Evolutionary conservation across 2,113 vertebrate genomes (phyloP), one percentile per base, ranked within the genome.

Genomic region (Silurus glanis): DNA sequence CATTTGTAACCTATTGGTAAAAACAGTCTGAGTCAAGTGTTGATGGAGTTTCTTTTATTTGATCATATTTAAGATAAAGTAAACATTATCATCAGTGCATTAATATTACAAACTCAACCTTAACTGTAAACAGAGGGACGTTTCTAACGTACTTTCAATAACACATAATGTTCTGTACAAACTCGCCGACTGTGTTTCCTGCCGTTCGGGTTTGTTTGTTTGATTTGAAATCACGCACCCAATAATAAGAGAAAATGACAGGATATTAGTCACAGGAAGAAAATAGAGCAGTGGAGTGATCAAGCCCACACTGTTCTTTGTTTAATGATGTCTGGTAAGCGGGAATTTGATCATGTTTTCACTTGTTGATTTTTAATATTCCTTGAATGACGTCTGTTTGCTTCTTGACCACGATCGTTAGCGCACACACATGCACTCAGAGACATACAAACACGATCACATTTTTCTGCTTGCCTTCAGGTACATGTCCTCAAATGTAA

Each of bases 191-290:
- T 58, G 13, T 55, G 25, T 69, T 66, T 53, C 53, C 47, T 71
- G 72, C 49, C 10, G 37, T 8, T 37, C 28, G 53, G 14, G 19
- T 79, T 67, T 86, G 81, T 83, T 80, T 83, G 79, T 84, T 9
- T 8, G n/a, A 75, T 84, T 64, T 85, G 25, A 80, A 75, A 84
- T 89, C 21, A 81, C 58, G 80, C 64, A 51, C 66, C 55, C 47
- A 66, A 23, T 84, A 89, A 86, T 83, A 49, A 56, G 67, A 64
- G 67, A 80, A 86, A 89, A 81, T 84, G 23, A 53, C 37, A 58
- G 75, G 75, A 86, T 84, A 80, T 80, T 86, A 37, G 66, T 55
- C 66, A 84, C 21, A 67, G 66, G 49, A 21, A 67, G 71, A 51
- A 85, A 53, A 85, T 25, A 64, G 62, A 67, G 62, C 59, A 25